These are phyloP conservation scores for Enteromius radiatus DNA, from an alignment of 2,797 vertebrate genomes.

Conservation along the genomic window DNA sequence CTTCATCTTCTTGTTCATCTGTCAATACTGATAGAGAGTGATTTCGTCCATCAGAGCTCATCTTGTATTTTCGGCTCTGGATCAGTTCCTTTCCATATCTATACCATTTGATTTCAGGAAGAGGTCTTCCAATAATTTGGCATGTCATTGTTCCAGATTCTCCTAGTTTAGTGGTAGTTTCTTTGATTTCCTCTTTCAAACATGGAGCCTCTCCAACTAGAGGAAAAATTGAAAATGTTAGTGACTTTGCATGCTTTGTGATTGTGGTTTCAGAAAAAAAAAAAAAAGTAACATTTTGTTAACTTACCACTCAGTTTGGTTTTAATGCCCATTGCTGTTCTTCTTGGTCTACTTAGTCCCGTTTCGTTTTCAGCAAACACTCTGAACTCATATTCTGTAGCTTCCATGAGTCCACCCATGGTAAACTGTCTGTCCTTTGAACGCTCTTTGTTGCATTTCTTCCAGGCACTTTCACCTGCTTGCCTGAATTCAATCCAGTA, in stretches of 20 bases:
- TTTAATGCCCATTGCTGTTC: slow-evolving; percentile 95
- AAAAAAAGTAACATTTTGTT: slow-evolving; percentile 16
- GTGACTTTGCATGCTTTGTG: not conserved
- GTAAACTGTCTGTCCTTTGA: slow-evolving; percentile 97
- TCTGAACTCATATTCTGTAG: slow-evolving; percentile 97
- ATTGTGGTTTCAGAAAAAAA: not conserved
- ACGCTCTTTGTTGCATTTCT: slow-evolving; percentile 95
- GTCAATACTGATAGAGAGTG: slow-evolving; percentile 91
- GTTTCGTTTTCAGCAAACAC: slow-evolving; percentile 95
- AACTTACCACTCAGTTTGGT: slow-evolving; percentile 96
- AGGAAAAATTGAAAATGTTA: slow-evolving; percentile 44
- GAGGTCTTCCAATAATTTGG: slow-evolving; percentile 93
- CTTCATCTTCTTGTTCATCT: slow-evolving; percentile 98
- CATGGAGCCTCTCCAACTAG: slow-evolving; percentile 93
- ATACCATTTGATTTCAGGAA: slow-evolving; percentile 99
- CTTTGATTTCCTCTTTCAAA: slow-evolving; percentile 88
- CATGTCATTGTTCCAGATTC: slow-evolving; percentile 91
- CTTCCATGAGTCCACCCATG: slow-evolving; percentile 93
- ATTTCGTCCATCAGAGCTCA: slow-evolving; percentile 96
- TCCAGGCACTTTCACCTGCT: slow-evolving; percentile 95
- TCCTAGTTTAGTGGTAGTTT: slow-evolving; percentile 91
- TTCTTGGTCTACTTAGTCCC: slow-evolving; percentile 92
- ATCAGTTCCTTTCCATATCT: slow-evolving; percentile 94
- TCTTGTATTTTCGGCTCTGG: slow-evolving; percentile 99
- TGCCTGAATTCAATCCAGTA: slow-evolving; percentile 98